Evolutionary conservation across 2,797 vertebrate species (phyloP).

Genomic region (Mastacembelus armatus): DNA sequence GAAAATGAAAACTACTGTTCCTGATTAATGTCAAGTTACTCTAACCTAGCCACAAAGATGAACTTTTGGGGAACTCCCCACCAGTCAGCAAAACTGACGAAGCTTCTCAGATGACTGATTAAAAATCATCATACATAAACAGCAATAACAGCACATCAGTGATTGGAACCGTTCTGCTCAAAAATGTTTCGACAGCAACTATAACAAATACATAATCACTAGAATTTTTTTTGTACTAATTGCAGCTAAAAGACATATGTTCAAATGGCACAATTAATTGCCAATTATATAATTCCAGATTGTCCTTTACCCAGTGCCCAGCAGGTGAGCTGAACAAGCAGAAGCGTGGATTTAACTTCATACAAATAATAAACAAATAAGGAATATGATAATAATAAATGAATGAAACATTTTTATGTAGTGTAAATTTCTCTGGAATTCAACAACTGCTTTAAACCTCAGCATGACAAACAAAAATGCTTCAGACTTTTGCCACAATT

Average conservation of each 20-base stretch:
- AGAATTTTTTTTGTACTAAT: no score
- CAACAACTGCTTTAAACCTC: background rate
- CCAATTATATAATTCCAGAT: background rate
- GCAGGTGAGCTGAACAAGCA: no score
- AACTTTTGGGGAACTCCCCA: conserved; percentile 29
- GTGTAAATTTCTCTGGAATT: no score
- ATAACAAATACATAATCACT: no score
- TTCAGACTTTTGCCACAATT: no score
- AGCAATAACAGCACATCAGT: background rate
- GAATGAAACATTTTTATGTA: no score
- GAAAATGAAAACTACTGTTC: no score
- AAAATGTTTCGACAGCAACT: no score
- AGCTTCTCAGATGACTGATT: conserved; percentile 1
- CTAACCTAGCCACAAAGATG: background rate
- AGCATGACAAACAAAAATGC: no score
- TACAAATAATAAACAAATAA: background rate
- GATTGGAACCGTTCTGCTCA: background rate
- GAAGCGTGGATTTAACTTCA: no score
- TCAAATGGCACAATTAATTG: conserved; percentile 1
- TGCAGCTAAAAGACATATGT: background rate
- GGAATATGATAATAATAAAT: background rate
- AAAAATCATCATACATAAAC: background rate
- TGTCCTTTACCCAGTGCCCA: background rate
- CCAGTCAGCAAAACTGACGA: conserved; percentile 4
- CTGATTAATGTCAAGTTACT: conserved; percentile 21